These are phyloP conservation scores for Dromas ardeola DNA, from an alignment of 2,113 vertebrate genomes.

Conservation along the genomic window DNA sequence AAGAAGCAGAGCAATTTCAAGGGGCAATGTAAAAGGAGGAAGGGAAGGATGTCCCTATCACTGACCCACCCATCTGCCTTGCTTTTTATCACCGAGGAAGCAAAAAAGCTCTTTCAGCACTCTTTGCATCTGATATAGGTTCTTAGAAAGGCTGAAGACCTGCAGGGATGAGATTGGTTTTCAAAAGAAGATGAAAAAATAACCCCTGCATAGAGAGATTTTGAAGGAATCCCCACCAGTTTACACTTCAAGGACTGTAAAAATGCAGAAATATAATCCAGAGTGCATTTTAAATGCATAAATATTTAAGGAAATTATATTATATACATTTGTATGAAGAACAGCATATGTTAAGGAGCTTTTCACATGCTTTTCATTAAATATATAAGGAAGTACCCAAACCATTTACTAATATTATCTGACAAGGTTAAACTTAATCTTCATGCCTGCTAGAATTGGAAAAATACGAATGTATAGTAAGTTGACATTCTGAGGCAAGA, in stretches of 20 bases:
- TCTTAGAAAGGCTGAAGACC: conserved; percentile 45
- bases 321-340: conserved; percentile 31
- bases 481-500: conserved; percentile 67
- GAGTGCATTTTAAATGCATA: conserved; percentile 38
- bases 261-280: conserved; percentile 39
- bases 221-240: conserved; percentile 35
- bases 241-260: conserved; percentile 24
- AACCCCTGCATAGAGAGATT: conserved; percentile 13
- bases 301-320: conserved; percentile 52
- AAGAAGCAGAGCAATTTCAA: conserved; percentile 21
- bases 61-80: conserved; percentile 22
- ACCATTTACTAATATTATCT: conserved; percentile 61
- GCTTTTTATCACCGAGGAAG: conserved; percentile 22
- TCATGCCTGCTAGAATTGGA: conserved; percentile 32
- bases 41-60: neutral
- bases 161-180: conserved; percentile 49
- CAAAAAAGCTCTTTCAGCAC: conserved; percentile 55
- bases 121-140: conserved; percentile 43
- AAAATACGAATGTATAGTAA: conserved; percentile 35
- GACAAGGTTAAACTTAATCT: conserved; percentile 69
- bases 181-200: conserved; percentile 54
- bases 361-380: conserved; percentile 37
- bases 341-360: conserved; percentile 13
- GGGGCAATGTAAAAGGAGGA: neutral
- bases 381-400: conserved; percentile 24